A percentile compares a stretch with the other conserved stretches of the same genome.
Evolutionary conservation across 2,113 vertebrate genomes (phyloP).

Genomic region (Elaphurus davidianus): DNA sequence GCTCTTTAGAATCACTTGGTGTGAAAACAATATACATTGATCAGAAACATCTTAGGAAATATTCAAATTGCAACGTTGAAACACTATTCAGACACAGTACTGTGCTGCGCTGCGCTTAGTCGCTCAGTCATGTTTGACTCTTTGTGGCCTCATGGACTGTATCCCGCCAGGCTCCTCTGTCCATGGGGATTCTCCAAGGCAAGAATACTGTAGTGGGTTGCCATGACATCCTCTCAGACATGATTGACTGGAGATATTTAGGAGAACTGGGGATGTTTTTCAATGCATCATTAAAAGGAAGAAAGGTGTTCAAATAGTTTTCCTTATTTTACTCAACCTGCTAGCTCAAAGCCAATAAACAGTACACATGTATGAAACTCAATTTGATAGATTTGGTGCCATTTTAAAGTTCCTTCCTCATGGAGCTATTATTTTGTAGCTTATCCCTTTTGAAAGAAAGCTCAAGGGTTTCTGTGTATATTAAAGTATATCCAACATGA

Average conservation of each 20-base stretch:
- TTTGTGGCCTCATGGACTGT: background rate
- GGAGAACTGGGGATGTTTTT: background rate
- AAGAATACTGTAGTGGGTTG: background rate
- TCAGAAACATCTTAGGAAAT: constrained; percentile 37
- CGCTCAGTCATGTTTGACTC: background rate
- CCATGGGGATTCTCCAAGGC: background rate
- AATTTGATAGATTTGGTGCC: background rate
- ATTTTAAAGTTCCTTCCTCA: constrained; percentile 13
- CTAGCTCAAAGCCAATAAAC: background rate
- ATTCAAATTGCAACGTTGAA: constrained; percentile 47
- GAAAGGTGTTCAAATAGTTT: constrained; percentile 13
- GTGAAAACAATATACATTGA: constrained; percentile 25
- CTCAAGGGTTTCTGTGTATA: background rate
- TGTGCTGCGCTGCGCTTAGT: background rate
- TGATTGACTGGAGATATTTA: constrained; percentile 20
- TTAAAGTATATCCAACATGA: background rate
- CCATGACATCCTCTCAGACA: background rate
- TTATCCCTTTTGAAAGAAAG: constrained; percentile 28
- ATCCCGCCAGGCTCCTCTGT: background rate
- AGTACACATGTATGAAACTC: constrained; percentile 18
- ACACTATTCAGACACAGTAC: background rate
- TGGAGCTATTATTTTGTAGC: constrained; percentile 40
- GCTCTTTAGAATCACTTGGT: constrained; percentile 28
- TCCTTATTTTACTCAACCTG: constrained; percentile 9
- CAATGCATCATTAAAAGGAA: background rate